Evolutionary conservation across 1,140 invertebrate genomes (phyloP).

Genomic region (Ladona fulva): DNA sequence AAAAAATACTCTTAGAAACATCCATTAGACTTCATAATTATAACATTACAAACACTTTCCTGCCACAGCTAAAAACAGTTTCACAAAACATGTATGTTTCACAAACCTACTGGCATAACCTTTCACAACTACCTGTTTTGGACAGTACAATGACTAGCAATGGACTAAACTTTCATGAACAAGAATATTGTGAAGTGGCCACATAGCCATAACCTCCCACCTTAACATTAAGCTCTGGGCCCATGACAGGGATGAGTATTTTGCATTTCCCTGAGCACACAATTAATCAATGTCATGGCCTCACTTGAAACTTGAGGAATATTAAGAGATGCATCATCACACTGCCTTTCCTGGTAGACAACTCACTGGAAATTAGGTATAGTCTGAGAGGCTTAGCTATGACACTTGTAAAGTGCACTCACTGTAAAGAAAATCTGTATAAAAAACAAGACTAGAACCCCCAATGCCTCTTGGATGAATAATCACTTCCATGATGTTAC

Average conservation of each 20-base stretch:
- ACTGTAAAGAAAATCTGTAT: not conserved
- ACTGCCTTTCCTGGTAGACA: not conserved
- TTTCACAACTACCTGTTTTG: not conserved
- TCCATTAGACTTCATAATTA: not conserved
- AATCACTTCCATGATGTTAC: not conserved
- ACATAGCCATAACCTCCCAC: not conserved
- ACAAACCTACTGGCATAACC: not conserved
- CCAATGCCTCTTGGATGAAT: not conserved
- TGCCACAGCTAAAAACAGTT: slow-evolving; percentile 1
- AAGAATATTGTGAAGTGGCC: not conserved
- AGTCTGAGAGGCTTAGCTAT: not conserved
- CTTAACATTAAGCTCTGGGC: not conserved
- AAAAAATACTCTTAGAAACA: slow-evolving; percentile 5
- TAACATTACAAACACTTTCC: not conserved
- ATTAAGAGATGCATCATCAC: not conserved
- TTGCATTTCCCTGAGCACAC: slow-evolving; percentile 3
- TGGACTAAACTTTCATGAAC: not conserved
- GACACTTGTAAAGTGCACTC: not conserved
- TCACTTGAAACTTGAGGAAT: not conserved
- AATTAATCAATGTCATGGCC: not conserved
- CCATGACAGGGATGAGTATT: not conserved
- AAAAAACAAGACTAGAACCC: not conserved
- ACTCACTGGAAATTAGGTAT: not conserved
- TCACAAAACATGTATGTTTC: slow-evolving; percentile 2
- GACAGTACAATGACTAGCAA: not conserved